Conservation (phyloP, 2,113 vertebrate species). For the Alectura lathami region DNA sequence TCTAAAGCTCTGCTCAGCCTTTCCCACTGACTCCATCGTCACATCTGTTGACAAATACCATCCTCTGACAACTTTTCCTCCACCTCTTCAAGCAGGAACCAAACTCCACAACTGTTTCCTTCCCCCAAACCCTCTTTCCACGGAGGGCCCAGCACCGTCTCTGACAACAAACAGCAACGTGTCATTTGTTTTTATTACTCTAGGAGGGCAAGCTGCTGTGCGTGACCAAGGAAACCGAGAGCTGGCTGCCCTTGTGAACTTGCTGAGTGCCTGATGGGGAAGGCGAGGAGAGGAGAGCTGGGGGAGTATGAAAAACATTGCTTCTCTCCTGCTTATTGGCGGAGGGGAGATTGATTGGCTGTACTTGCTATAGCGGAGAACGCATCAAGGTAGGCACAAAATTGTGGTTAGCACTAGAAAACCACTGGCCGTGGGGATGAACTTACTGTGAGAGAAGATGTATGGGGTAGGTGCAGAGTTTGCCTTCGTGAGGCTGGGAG, state of each 20-base stretch:
- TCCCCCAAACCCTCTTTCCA: not conserved
- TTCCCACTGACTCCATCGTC: not conserved
- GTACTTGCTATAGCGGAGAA: not conserved
- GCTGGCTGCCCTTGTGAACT: slow-evolving; percentile 68
- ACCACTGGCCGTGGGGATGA: not conserved
- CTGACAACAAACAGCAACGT: slow-evolving; percentile 53
- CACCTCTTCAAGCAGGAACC: not conserved
- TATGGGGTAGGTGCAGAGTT: not conserved
- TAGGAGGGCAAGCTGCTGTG: slow-evolving; percentile 65
- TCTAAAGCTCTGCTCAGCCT: not conserved
- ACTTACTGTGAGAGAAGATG: not conserved
- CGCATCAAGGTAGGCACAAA: slow-evolving; percentile 8
- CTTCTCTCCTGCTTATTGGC: slow-evolving; percentile 57
- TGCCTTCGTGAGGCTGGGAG: no score
- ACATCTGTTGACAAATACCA: not conserved
- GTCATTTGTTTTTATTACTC: slow-evolving; percentile 72
- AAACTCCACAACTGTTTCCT: not conserved
- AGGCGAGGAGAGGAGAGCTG: slow-evolving; percentile 49
- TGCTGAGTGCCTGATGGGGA: slow-evolving; percentile 63
- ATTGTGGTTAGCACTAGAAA: slow-evolving; percentile 33
- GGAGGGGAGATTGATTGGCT: slow-evolving; percentile 47
- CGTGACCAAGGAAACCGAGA: slow-evolving; percentile 70
- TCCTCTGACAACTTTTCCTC: not conserved
- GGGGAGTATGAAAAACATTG: slow-evolving; percentile 53
- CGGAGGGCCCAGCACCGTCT: not conserved